Conservation (phyloP, 2,113 vertebrate genomes). For the Mormyrus lacerda region DNA sequence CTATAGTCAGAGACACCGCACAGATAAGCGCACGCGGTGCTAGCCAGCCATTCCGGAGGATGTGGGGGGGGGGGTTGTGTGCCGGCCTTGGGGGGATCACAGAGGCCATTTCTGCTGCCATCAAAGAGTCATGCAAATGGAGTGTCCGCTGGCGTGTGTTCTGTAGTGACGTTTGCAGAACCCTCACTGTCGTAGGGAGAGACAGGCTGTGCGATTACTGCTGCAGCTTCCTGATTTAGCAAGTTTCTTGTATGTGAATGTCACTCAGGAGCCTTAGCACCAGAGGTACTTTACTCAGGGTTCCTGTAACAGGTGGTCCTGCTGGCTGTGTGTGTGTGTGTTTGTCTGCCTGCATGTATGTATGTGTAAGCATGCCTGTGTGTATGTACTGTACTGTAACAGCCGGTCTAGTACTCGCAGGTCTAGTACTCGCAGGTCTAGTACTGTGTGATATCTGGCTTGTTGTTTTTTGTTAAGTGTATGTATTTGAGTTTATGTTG, state of each 20-base stretch:
- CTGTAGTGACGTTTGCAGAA: background rate
- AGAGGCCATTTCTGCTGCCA: background rate
- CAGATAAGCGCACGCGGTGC: conserved; percentile 21
- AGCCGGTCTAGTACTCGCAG: background rate
- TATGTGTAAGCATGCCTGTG: background rate
- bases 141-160: background rate
- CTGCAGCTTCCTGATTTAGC: background rate
- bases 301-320: background rate
- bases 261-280: background rate
- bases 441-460: background rate
- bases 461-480: background rate
- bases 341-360: background rate
- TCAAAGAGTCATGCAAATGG: background rate
- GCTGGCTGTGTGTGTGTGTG: background rate
- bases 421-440: conserved; percentile 4
- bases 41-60: background rate
- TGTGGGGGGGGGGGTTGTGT: background rate
- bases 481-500: conserved; percentile 8
- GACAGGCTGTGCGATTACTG: background rate
- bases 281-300: background rate
- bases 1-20: background rate
- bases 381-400: background rate
- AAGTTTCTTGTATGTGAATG: background rate
- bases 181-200: background rate
- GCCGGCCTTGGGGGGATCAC: background rate